Evolutionary conservation across 92 coral and sea anemone genomes (phyloP).

Genomic region (Chrysogorgia sp.): DNA sequence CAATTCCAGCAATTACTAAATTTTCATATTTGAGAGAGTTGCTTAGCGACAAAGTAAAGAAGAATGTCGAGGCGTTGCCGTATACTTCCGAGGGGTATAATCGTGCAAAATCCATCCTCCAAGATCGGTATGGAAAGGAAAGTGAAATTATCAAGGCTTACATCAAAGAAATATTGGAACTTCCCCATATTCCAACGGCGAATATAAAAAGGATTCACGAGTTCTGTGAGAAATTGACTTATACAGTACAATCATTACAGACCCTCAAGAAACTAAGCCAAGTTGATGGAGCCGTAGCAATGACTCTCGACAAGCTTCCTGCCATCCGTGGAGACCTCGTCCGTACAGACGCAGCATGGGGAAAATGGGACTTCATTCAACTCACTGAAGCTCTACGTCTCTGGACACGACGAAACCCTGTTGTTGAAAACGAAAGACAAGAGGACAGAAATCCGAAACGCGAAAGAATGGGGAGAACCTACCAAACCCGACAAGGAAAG

Average conservation of each 20-base stretch:
- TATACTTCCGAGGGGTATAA: slow-evolving; percentile 54
- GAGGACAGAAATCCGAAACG: slow-evolving; percentile 29
- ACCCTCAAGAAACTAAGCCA: slow-evolving; percentile 39
- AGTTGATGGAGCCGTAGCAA: slow-evolving; percentile 52
- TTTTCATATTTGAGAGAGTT: slow-evolving; percentile 50
- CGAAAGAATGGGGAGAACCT: slow-evolving; percentile 23
- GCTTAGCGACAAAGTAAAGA: slow-evolving; percentile 31
- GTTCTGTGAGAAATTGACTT: slow-evolving; percentile 45
- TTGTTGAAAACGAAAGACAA: slow-evolving; percentile 8
- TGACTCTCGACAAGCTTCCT: slow-evolving; percentile 60
- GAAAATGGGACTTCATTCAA: slow-evolving; percentile 46
- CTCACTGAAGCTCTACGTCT: slow-evolving; percentile 50
- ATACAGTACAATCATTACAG: slow-evolving; percentile 53
- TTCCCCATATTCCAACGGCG: slow-evolving; percentile 50
- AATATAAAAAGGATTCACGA: slow-evolving; percentile 41
- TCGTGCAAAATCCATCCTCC: slow-evolving; percentile 42
- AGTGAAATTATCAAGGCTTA: slow-evolving; percentile 53
- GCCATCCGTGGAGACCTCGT: slow-evolving; percentile 58
- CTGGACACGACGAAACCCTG: slow-evolving; percentile 59
- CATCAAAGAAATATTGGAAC: slow-evolving; percentile 43
- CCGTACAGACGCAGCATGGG: slow-evolving; percentile 54
- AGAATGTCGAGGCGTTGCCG: slow-evolving; percentile 44
- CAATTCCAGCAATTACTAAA: slow-evolving; percentile 46
- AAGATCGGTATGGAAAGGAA: slow-evolving; percentile 49
- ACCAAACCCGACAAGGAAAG: slow-evolving; percentile 43